phyloP scores from a whole-genome alignment of 1,140 invertebrate genomes.

The Aporrectodea caliginosa region DNA sequence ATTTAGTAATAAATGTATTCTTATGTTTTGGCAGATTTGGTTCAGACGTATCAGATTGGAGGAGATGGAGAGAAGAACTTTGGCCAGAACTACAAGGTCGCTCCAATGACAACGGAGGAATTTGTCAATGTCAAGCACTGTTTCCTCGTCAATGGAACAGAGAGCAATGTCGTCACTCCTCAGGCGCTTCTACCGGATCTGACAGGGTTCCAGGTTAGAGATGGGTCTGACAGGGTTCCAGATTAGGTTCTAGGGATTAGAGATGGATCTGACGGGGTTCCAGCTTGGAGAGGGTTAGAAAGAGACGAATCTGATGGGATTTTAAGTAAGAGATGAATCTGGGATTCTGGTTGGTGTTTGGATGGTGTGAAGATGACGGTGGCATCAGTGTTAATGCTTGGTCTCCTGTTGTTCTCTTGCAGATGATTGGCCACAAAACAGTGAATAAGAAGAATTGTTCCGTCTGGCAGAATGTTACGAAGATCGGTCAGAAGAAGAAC shows the following conservation, averaged over 20 bases:
- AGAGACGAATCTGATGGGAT: too few species aligned
- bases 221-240: neutral
- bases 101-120: slow-evolving; percentile 75
- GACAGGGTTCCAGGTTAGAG: slow-evolving; percentile 62
- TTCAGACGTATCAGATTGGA: slow-evolving; percentile 53
- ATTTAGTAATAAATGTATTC: too few species aligned
- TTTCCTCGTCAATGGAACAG: slow-evolving; percentile 77
- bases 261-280: too few species aligned
- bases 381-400: neutral
- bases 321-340: too few species aligned
- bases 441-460: slow-evolving; percentile 55
- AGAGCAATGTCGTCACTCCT: slow-evolving; percentile 61
- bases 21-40: too few species aligned
- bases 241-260: neutral
- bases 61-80: slow-evolving; percentile 62
- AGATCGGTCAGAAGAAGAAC: slow-evolving; percentile 73
- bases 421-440: slow-evolving; percentile 33
- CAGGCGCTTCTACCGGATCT: slow-evolving; percentile 81
- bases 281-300: too few species aligned
- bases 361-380: neutral
- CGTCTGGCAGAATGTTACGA: slow-evolving; percentile 69
- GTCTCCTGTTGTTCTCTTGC: slow-evolving; percentile 18
- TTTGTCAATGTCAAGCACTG: slow-evolving; percentile 57
- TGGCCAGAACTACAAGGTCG: slow-evolving; percentile 77
- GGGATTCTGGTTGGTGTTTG: too few species aligned